Evolutionary conservation across 2,888 invertebrate genomes (phyloP).

Genomic region (Mermis nigrescens): DNA sequence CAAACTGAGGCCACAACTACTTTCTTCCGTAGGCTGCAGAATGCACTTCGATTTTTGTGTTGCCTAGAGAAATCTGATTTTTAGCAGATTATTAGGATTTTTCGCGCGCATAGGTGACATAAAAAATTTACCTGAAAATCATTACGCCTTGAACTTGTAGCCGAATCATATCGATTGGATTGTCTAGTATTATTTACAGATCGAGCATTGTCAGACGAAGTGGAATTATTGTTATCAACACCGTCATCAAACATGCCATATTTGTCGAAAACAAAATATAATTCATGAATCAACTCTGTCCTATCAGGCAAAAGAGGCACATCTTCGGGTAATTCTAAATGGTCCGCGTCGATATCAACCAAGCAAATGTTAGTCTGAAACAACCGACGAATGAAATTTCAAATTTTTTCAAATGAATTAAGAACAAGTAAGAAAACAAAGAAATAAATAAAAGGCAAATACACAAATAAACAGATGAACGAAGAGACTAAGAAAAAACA

Average conservation of each 20-base stretch:
- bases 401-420: background rate
- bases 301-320: constrained; percentile 76
- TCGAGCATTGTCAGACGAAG: no score
- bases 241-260: constrained; percentile 6
- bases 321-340: constrained; percentile 82
- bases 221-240: background rate
- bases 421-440: no score
- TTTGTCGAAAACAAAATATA: constrained; percentile 41
- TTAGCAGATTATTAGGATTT: no score
- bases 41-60: no score
- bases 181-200: background rate
- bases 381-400: background rate
- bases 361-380: constrained; percentile 70
- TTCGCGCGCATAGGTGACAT: no score
- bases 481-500: no score
- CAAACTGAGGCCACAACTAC: no score
- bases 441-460: no score
- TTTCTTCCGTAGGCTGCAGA: no score
- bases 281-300: constrained; percentile 63
- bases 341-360: constrained; percentile 80
- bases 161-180: no score
- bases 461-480: no score
- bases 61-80: no score
- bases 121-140: background rate
- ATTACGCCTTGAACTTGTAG: background rate